A percentile compares a stretch with the other conserved stretches of the same genome.
These are phyloP conservation scores for Lipotes vexillifer DNA, from an alignment of 2,113 vertebrate species.

Conservation along the genomic window DNA sequence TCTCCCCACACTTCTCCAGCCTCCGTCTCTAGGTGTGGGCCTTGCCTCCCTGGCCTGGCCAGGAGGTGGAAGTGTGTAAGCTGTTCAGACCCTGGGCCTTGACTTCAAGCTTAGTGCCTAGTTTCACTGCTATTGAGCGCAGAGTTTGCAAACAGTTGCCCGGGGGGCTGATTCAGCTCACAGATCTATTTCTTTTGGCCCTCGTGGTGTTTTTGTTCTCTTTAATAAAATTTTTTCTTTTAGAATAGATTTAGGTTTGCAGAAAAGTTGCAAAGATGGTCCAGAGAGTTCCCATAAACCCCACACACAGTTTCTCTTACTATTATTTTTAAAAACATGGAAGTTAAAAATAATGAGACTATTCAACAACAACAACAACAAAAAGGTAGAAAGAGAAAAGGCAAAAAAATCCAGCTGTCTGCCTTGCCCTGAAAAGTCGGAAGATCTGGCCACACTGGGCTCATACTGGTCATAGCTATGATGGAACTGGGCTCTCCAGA, in stretches of 20 bases:
- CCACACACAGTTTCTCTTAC: neutral
- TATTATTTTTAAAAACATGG: neutral
- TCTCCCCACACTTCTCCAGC: neutral
- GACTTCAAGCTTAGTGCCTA: neutral
- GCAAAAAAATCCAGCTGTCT: neutral
- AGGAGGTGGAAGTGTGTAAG: neutral
- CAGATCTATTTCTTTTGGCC: neutral
- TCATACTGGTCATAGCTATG: neutral
- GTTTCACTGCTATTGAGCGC: neutral
- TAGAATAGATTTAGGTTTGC: neutral
- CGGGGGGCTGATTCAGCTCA: neutral
- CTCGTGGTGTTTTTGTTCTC: neutral
- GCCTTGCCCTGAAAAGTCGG: neutral
- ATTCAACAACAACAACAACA: neutral
- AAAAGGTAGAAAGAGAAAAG: neutral
- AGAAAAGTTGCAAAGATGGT: neutral
- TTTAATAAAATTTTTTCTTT: neutral
- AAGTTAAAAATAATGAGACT: neutral
- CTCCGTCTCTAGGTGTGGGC: accelerated
- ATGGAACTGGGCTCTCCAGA: too few relatives aligned
- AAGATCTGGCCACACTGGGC: neutral
- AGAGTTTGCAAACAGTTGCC: neutral
- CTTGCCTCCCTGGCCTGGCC: too few relatives aligned
- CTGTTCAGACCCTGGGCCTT: neutral
- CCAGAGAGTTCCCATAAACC: neutral